Conservation (phyloP, 2,888 invertebrate species). For the Elegia similella region DNA sequence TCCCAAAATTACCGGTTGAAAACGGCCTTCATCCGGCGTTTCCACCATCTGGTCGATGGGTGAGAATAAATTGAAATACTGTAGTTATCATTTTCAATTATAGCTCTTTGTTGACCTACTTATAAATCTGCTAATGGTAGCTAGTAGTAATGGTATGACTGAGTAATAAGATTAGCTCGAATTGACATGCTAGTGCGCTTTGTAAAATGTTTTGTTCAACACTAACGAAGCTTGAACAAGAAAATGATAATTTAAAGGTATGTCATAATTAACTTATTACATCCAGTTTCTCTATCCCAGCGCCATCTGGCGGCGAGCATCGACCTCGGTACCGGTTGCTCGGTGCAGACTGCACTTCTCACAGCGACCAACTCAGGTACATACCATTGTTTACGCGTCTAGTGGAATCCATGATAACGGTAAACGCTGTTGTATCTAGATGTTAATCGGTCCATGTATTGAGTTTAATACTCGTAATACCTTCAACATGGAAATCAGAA, state of each 20-base stretch:
- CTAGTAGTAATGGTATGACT: too few species aligned
- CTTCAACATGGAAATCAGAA: too few species aligned
- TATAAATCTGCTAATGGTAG: too few species aligned
- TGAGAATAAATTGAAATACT: too few species aligned
- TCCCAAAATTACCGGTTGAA: too few species aligned
- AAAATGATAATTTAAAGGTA: conserved; percentile 1
- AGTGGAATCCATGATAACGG: conserved; percentile 5
- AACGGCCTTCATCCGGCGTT: too few species aligned
- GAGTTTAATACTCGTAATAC: background rate
- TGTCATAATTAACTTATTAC: conserved; percentile 14
- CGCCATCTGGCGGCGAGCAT: conserved; percentile 55
- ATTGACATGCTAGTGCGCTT: too few species aligned
- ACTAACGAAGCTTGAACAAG: background rate
- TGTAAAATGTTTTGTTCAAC: too few species aligned
- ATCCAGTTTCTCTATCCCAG: conserved; percentile 29
- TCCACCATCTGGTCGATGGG: too few species aligned
- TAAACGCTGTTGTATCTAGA: conserved; percentile 6
- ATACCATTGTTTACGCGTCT: conserved; percentile 14
- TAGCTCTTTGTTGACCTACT: too few species aligned
- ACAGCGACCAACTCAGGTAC: conserved; percentile 2
- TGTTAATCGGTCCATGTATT: background rate
- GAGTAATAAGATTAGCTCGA: too few species aligned
- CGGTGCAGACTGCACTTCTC: conserved; percentile 13
- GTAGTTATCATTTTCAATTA: too few species aligned
- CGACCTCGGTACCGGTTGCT: conserved; percentile 40